Percentiles rank a stretch among this genome's conserved stretches.
phyloP scores from a whole-genome alignment of 1,140 invertebrate species.

The Drosophila guanche region DNA sequence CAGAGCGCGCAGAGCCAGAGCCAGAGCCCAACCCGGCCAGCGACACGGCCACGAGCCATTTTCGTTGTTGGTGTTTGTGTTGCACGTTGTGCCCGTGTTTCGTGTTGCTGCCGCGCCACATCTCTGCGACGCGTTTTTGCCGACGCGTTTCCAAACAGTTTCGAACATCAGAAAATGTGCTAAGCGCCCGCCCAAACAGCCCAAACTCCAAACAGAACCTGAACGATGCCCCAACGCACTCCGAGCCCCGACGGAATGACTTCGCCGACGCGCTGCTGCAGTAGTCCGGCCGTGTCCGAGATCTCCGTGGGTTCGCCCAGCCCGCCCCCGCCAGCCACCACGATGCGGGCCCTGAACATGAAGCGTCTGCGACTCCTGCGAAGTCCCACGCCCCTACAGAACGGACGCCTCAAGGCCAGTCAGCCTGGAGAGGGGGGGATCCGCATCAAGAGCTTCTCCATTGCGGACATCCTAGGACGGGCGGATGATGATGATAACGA shows the following conservation, averaged over 20 bases:
- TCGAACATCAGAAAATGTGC: slow-evolving; percentile 23
- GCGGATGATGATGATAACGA: slow-evolving; percentile 36
- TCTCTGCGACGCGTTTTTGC: slow-evolving; percentile 51
- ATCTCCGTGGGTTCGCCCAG: slow-evolving; percentile 80
- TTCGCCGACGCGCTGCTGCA: slow-evolving; percentile 40
- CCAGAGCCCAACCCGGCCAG: slow-evolving; percentile 1
- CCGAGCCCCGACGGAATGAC: slow-evolving; percentile 45
- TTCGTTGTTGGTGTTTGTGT: slow-evolving; percentile 72
- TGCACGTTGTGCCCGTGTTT: slow-evolving; percentile 64
- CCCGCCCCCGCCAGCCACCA: slow-evolving; percentile 51
- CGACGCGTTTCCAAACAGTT: slow-evolving; percentile 53
- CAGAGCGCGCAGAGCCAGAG: not conserved
- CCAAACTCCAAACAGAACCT: slow-evolving; percentile 1
- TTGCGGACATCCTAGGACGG: slow-evolving; percentile 94
- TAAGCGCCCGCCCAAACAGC: slow-evolving; percentile 4
- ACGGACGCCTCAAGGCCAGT: slow-evolving; percentile 31
- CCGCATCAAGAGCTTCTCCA: slow-evolving; percentile 95
- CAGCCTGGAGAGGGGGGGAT: slow-evolving; percentile 34
- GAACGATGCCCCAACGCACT: slow-evolving; percentile 63
- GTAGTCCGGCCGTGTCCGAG: slow-evolving; percentile 77
- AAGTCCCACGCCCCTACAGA: slow-evolving; percentile 42
- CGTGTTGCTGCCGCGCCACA: slow-evolving; percentile 38
- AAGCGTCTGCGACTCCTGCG: slow-evolving; percentile 86
- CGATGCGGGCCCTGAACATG: slow-evolving; percentile 69
- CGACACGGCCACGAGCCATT: slow-evolving; percentile 35